A percentile compares a stretch with the other conserved stretches of the same genome.
Evolutionary conservation across 1,140 invertebrate genomes (phyloP).

Genomic region (Artemia franciscana): DNA sequence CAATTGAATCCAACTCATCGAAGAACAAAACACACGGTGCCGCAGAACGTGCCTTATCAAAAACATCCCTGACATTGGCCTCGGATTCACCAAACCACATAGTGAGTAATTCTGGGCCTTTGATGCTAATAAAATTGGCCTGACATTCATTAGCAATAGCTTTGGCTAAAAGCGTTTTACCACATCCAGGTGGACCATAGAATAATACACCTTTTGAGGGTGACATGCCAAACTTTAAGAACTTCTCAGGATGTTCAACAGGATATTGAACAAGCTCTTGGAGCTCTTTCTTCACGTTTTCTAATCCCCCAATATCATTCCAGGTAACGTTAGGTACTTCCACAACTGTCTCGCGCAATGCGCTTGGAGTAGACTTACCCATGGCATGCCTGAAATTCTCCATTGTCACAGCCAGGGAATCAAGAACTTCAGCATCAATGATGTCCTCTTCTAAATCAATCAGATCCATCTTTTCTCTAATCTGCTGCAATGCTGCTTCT

Average conservation of each 20-base stretch:
- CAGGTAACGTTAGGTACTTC: no score
- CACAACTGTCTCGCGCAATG: no score
- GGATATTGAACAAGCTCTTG: no score
- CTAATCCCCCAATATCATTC: no score
- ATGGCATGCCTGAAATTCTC: constrained; percentile 98
- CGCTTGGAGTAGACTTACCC: no score
- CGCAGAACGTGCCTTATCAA: constrained; percentile 97
- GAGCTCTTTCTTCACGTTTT: no score
- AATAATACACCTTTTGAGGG: constrained; percentile 94
- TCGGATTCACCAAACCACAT: constrained; percentile 99
- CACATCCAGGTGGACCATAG: constrained; percentile 91
- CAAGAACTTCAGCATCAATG: constrained; percentile 94
- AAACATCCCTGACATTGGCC: constrained; percentile 96
- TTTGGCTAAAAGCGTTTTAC: constrained; percentile 95
- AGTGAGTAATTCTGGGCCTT: constrained; percentile 92
- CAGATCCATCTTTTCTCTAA: constrained; percentile 98
- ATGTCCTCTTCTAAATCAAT: constrained; percentile 98
- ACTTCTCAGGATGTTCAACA: constrained; percentile 98
- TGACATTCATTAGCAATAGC: constrained; percentile 99
- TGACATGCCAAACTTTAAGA: constrained; percentile 99
- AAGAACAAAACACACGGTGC: constrained; percentile 98
- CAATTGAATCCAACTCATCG: constrained; percentile 98
- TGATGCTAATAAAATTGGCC: constrained; percentile 98
- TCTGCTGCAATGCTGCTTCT: constrained; percentile 98
- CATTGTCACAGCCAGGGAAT: constrained; percentile 92